These are phyloP conservation scores for Bolborhynchus lineola DNA, from an alignment of 2,113 vertebrate species.

Conservation along the genomic window DNA sequence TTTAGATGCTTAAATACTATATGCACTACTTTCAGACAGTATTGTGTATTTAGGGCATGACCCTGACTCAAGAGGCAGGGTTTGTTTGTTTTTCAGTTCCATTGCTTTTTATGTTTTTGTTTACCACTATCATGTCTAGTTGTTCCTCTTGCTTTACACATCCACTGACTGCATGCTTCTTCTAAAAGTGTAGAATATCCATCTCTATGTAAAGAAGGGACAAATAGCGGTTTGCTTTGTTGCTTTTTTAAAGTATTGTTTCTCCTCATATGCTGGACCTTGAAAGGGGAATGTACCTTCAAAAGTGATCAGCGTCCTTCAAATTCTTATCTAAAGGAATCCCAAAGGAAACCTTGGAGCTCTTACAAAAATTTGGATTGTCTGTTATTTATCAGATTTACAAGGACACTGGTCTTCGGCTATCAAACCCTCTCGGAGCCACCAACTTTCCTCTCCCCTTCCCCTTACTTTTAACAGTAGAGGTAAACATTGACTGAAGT, in stretches of 20 bases:
- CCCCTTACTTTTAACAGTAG: not conserved
- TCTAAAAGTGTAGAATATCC: not conserved
- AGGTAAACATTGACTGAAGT: constrained; percentile 3
- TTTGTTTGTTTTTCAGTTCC: not conserved
- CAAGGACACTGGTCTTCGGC: constrained; percentile 60
- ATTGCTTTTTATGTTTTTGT: not conserved
- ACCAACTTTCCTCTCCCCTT: not conserved
- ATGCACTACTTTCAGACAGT: not conserved
- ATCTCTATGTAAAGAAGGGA: not conserved
- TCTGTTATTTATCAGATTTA: constrained; percentile 60
- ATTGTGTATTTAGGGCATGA: not conserved
- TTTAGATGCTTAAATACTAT: not conserved
- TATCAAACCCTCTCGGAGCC: constrained; percentile 20
- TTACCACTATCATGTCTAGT: not conserved
- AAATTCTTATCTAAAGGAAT: constrained; percentile 69
- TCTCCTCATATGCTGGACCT: constrained; percentile 17
- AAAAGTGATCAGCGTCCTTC: constrained; percentile 39
- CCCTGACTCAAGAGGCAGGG: not conserved
- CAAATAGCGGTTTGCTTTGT: not conserved
- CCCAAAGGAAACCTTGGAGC: constrained; percentile 64
- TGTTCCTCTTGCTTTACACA: not conserved
- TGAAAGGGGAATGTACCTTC: constrained; percentile 42
- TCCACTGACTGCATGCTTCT: not conserved
- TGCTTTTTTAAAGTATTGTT: not conserved
- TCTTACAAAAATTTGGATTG: constrained; percentile 52